Base-by-base conservation (phyloP, 2,797 vertebrate species). In the Schizopygopsis pylzovi region DNA sequence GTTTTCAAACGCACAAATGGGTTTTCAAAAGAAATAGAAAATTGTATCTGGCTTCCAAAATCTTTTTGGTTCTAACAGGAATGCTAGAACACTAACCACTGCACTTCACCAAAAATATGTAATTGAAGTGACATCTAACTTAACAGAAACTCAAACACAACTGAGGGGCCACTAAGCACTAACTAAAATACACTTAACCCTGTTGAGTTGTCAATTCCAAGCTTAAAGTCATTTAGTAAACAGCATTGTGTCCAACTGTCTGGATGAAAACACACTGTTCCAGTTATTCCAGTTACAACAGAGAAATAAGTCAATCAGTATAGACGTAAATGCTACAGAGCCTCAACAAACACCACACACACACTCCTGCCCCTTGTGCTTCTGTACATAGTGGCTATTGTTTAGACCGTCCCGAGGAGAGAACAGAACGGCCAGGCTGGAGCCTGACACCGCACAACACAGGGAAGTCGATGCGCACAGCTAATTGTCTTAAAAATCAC, bases 391-490 rank as follows among this genome's bases (percentile, higher is more conserved):
- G 93, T 85, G 84, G 84, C 91, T 93, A 94, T 96, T 95, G 95
- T 95, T 89, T 88, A 90, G 86, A 39, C 83, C 91, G 93, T 90
- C 92, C 91, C 93, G 92, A 87, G 93, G 89, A 92, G 91, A 93
- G 90, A 93, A 88, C 79, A 88, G 91, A 93, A 90, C 93, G 93
- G 93, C 89, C 93, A 93, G 89, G 94, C 92, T 93, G 88, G 94
- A 96, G 95, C 95, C 95, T 96, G 95, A 94, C 95, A 95, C 95
- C 90, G 88, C 90, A 91, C 92, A 91, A 94, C 93, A 95, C 95
- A 93, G 93, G 93, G 93, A 95, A 96, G 95, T 95, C 92, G 91
- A 95, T 95, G 94, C 89, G 87, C 92, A 92, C 93, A 94, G 91
- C 95, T 95, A 94, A 95, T 93, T 95, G 94, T 94, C 93, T 94